Evolutionary conservation across 1,140 invertebrate species (phyloP).

Genomic region (Radopholus similis): DNA sequence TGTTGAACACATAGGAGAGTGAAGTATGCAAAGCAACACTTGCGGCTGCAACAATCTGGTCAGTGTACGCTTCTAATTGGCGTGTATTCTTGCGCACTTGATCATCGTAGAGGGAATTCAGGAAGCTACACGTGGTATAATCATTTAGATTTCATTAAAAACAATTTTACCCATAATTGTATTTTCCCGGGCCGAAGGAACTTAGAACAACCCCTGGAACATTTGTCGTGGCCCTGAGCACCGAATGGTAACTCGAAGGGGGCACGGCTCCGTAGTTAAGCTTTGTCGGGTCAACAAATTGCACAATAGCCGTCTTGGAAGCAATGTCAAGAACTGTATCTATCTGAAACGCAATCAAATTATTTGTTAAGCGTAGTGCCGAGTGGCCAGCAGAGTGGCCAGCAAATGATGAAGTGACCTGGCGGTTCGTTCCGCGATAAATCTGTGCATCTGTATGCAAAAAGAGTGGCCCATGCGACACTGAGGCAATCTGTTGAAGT

Average conservation of each 20-base stretch:
- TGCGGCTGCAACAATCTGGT: conserved; percentile 33
- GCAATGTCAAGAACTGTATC: conserved; percentile 12
- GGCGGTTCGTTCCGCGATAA: no score
- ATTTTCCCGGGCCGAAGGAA: conserved; percentile 24
- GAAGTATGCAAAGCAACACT: conserved; percentile 12
- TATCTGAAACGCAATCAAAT: neutral
- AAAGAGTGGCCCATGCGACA: conserved; percentile 31
- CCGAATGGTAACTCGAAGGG: conserved; percentile 47
- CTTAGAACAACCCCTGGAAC: conserved; percentile 38
- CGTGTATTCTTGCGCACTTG: conserved; percentile 6
- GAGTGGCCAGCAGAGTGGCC: no score
- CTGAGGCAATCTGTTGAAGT: conserved; percentile 34
- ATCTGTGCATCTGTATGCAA: conserved; percentile 31
- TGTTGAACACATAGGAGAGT: conserved; percentile 25
- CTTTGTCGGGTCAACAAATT: conserved; percentile 6
- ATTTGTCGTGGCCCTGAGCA: conserved; percentile 25
- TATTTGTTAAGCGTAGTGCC: neutral
- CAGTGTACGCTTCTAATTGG: neutral
- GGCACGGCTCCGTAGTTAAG: conserved; percentile 16
- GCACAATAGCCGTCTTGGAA: conserved; percentile 10
- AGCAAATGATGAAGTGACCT: no score
- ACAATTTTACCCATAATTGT: conserved; percentile 32
- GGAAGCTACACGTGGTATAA: conserved; percentile 16
- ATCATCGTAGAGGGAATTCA: conserved; percentile 27
- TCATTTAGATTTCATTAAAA: neutral